Evolutionary conservation across 1,140 invertebrate species (phyloP).

Genomic region (Megalopta genalis): DNA sequence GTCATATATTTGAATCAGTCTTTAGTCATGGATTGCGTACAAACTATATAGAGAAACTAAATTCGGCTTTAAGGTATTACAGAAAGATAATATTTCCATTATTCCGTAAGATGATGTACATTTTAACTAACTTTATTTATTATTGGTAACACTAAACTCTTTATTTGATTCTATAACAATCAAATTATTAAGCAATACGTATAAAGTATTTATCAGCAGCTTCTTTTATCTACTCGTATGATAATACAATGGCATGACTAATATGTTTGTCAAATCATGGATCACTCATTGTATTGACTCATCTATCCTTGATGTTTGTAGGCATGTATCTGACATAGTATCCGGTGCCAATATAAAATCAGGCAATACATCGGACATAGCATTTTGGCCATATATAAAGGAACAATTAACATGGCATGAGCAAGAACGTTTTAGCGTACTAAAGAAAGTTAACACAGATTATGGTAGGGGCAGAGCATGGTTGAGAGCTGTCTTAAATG

Average conservation of each 20-base stretch:
- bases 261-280: neutral
- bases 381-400: slow-evolving; percentile 86
- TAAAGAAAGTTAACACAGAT: slow-evolving; percentile 90
- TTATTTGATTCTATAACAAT: too few relatives aligned
- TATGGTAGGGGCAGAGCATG: slow-evolving; percentile 91
- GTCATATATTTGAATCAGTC: slow-evolving; percentile 82
- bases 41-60: slow-evolving; percentile 73
- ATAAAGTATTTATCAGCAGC: neutral
- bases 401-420: slow-evolving; percentile 92
- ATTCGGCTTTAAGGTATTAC: slow-evolving; percentile 72
- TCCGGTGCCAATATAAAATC: slow-evolving; percentile 73
- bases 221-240: neutral
- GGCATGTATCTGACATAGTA: slow-evolving; percentile 83
- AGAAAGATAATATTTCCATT: neutral
- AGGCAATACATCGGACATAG: slow-evolving; percentile 71
- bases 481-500: slow-evolving; percentile 92
- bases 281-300: neutral
- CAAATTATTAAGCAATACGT: neutral
- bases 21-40: slow-evolving; percentile 83
- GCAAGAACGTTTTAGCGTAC: slow-evolving; percentile 89
- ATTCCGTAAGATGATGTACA: neutral
- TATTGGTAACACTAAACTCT: too few relatives aligned
- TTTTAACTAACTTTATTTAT: too few relatives aligned
- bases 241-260: slow-evolving; percentile 8
- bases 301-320: slow-evolving; percentile 62